Evolutionary conservation across 1,140 invertebrate genomes (phyloP).

Genomic region (Caenorhabditis tropicalis): DNA sequence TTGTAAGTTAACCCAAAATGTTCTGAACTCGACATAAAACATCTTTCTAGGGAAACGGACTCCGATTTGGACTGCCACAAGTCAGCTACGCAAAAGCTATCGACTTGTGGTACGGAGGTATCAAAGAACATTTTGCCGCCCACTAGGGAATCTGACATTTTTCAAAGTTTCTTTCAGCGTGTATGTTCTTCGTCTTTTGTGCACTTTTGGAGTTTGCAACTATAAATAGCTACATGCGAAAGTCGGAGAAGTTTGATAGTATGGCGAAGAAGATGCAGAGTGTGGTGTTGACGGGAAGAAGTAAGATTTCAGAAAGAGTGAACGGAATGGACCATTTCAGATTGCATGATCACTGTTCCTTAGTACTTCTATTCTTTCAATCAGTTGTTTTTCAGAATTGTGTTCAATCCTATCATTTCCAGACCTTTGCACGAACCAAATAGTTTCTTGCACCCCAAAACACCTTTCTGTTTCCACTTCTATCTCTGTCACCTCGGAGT

Average conservation of each 20-base stretch:
- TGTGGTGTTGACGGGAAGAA: constrained; percentile 15
- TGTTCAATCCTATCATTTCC: not conserved
- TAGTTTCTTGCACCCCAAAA: not conserved
- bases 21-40: not conserved
- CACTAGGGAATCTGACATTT: not conserved
- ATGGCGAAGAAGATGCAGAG: constrained; percentile 59
- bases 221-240: constrained; percentile 69
- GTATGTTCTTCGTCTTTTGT: constrained; percentile 70
- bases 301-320: not conserved
- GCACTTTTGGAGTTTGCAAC: constrained; percentile 67
- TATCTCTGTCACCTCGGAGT: constrained; percentile 7
- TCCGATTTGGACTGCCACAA: constrained; percentile 57
- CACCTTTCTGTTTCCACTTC: not conserved
- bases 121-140: not conserved
- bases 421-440: constrained; percentile 44
- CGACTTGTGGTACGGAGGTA: constrained; percentile 60
- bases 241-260: constrained; percentile 68
- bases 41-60: constrained; percentile 56
- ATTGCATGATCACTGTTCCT: not conserved
- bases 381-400: constrained; percentile 38
- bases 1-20: constrained; percentile 54
- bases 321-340: constrained; percentile 23
- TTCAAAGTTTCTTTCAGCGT: constrained; percentile 56
- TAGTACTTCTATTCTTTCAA: not conserved
- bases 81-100: constrained; percentile 60